Evolutionary conservation across 2,888 invertebrate genomes (phyloP), one percentile per base, ranked within the genome.

Genomic region (Spodoptera littoralis): DNA sequence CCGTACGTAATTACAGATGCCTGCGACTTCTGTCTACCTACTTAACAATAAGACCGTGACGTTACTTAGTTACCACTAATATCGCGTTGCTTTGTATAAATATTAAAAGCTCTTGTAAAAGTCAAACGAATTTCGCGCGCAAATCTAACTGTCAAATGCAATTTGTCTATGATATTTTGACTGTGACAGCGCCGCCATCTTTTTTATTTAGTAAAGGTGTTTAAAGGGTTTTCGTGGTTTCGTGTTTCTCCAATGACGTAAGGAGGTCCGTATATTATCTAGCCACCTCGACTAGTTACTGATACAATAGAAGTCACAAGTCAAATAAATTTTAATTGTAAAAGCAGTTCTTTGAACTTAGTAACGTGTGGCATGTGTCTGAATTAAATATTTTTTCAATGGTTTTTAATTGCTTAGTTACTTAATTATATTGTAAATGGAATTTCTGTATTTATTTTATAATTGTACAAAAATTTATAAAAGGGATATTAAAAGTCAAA

Each of bases 251-350:
- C 2, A 46, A 50, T 70, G 13, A 41, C 45, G 50, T 36, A 66
- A 47, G 50, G 54, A 18, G 54, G 68, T 68, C 65, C 76, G 61
- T 58, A 24, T 59, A 42, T 49, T 51, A 69, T 50, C 52, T 45
- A 57, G 27, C 46, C 41, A 53, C 36, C 36, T 9, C 36, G 36
- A 42, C 11, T 55, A 41, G n/a, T 24, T 55, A 47, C 53, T 12
- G 54, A 45, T 8, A 62, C 64, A 47, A 50, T 48, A 45, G 49
- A 62, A 53, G 80, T 68, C 78, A 72, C 18, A 77, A 59, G 77
- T 77, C 72, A 72, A 72, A 64, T 61, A 55, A 65, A 75, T 70
- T 68, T 60, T 51, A 77, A 74, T 77, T 78, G 70, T 60, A 66
- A 75, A 78, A 60, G 5, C 48, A 63, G 80, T 70, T 68, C 65